Evolutionary conservation across 2,888 invertebrate species (phyloP).

Genomic region (Athripsodes cinereus): DNA sequence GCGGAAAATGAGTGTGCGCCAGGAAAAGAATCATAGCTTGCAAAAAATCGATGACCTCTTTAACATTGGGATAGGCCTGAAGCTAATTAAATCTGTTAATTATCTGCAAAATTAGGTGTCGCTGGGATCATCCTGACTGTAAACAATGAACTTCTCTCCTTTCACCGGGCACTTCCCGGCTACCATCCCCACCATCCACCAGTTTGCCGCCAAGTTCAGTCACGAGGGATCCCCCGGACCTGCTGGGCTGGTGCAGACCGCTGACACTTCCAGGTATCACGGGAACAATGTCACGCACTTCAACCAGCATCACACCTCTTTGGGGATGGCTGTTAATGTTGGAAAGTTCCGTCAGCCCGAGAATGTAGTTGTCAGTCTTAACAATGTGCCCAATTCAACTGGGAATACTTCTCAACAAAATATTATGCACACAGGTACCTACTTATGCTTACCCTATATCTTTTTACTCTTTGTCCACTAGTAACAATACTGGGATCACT

Average conservation of each 20-base stretch:
- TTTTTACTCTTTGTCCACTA: too few relatives aligned
- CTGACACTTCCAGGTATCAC: constrained; percentile 35
- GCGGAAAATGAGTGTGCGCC: constrained; percentile 5
- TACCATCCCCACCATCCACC: constrained; percentile 74
- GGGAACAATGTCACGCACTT: constrained; percentile 44
- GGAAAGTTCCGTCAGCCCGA: constrained; percentile 58
- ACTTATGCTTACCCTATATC: too few relatives aligned
- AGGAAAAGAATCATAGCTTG: constrained; percentile 12
- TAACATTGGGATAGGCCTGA: constrained; percentile 25
- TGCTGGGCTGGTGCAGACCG: constrained; percentile 38
- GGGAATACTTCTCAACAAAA: constrained; percentile 33
- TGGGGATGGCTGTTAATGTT: constrained; percentile 49
- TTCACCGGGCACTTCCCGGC: constrained; percentile 76
- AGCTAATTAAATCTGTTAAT: constrained; percentile 24
- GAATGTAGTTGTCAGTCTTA: constrained; percentile 44
- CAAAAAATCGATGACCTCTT: constrained; percentile 26
- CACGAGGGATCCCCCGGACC: constrained; percentile 40
- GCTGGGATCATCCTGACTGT: constrained; percentile 10
- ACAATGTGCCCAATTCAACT: constrained; percentile 50
- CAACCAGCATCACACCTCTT: constrained; percentile 46
- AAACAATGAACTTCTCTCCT: constrained; percentile 77
- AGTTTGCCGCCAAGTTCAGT: constrained; percentile 71
- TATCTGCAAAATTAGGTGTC: constrained; percentile 20
- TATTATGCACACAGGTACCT: constrained; percentile 39
- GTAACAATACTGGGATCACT: too few relatives aligned